Evolutionary conservation across 2,113 vertebrate species (phyloP).

Genomic region (Muntiacus muntjak): DNA sequence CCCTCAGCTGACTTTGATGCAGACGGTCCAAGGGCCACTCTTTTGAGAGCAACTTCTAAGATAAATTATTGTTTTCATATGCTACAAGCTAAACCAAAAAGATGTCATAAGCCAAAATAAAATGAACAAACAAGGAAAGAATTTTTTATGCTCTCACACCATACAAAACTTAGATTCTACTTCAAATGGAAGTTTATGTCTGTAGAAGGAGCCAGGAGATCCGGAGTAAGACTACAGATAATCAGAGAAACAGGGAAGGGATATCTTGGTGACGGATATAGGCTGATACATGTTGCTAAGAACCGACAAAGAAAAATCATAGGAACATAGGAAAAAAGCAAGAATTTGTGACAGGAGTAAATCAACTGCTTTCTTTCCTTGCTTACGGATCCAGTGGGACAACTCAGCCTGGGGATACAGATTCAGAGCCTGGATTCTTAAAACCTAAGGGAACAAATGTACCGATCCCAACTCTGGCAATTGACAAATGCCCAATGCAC

Average conservation of each 20-base stretch:
- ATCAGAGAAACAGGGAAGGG: neutral
- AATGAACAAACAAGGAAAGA: neutral
- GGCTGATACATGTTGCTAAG: neutral
- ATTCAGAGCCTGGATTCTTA: neutral
- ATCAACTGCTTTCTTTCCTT: neutral
- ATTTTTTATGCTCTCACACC: no score
- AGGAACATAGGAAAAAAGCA: no score
- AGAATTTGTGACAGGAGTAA: neutral
- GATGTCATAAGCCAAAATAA: neutral
- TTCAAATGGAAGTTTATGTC: neutral
- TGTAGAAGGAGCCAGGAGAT: neutral
- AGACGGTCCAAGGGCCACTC: neutral
- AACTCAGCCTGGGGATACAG: neutral
- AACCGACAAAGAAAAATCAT: neutral
- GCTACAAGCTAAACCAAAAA: neutral
- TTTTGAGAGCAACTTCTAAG: neutral
- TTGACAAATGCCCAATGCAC: neutral
- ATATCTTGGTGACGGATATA: neutral
- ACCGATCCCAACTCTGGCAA: neutral
- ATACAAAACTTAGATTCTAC: neutral
- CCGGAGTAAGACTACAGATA: neutral
- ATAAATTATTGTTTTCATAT: neutral
- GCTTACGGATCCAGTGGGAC: fast-evolving
- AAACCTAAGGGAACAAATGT: neutral
- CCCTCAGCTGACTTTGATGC: neutral